Percentiles rank a stretch among this genome's conserved stretches.
These are phyloP conservation scores for Hipposideros armiger DNA, from an alignment of 2,113 vertebrate species.

Conservation along the genomic window DNA sequence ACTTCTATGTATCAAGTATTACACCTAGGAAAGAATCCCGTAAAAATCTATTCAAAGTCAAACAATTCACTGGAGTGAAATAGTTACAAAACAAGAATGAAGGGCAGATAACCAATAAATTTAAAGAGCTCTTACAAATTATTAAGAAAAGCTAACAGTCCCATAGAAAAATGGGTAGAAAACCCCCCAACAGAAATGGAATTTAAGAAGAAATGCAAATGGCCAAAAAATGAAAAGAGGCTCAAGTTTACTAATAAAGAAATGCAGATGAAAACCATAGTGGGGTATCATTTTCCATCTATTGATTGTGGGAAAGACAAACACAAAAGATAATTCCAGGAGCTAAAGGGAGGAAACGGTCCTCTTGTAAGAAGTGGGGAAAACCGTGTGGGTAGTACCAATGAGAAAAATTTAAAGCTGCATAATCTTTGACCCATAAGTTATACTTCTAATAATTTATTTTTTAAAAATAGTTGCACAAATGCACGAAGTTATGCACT, in stretches of 20 bases:
- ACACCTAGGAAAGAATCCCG: background rate
- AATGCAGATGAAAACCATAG: background rate
- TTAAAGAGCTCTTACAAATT: background rate
- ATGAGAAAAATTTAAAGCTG: background rate
- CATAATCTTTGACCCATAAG: slow-evolving; percentile 2
- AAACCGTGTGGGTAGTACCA: background rate
- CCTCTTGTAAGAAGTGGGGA: background rate
- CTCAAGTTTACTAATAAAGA: background rate
- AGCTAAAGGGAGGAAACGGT: background rate
- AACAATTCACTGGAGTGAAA: background rate
- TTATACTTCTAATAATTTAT: background rate
- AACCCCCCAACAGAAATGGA: background rate
- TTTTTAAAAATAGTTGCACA: background rate
- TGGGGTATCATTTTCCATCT: background rate
- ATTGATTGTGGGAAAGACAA: background rate
- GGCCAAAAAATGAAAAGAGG: background rate
- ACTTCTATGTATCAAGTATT: background rate
- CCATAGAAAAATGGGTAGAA: background rate
- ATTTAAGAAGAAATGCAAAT: background rate
- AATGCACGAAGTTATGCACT: background rate
- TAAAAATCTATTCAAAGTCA: background rate
- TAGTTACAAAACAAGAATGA: background rate
- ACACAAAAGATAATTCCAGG: background rate
- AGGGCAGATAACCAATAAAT: background rate
- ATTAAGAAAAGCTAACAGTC: background rate